Evolutionary conservation across 2,797 vertebrate species (phyloP).

Genomic region (Sebastiscus tertius): DNA sequence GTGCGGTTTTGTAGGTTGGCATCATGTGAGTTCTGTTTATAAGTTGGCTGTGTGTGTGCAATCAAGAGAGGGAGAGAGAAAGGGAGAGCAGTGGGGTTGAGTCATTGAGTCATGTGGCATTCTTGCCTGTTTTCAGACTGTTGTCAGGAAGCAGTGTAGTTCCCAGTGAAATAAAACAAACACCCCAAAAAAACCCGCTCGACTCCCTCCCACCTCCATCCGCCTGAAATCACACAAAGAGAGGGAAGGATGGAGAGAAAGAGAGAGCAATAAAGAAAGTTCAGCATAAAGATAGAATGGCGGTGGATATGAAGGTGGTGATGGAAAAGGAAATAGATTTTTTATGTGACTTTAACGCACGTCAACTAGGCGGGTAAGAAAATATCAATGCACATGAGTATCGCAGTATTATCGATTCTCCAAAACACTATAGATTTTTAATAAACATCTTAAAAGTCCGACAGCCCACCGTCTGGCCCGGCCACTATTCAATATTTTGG

Average conservation of each 20-base stretch:
- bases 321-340: neutral
- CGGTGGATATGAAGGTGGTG: neutral
- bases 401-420: too few relatives aligned
- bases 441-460: too few relatives aligned
- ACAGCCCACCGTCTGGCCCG: rapidly evolving
- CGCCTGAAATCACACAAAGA: slow-evolving; percentile 46
- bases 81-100: slow-evolving; percentile 66
- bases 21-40: slow-evolving; percentile 71
- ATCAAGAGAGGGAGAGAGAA: slow-evolving; percentile 44
- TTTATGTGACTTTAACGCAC: neutral
- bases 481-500: too few relatives aligned
- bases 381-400: too few relatives aligned
- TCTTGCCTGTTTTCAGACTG: slow-evolving; percentile 81
- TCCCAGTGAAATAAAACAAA: slow-evolving; percentile 76
- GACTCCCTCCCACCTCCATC: slow-evolving; percentile 13
- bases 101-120: slow-evolving; percentile 81
- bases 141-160: slow-evolving; percentile 81
- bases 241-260: slow-evolving; percentile 8
- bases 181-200: slow-evolving; percentile 34
- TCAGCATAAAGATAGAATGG: neutral
- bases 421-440: too few relatives aligned
- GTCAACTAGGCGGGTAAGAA: too few relatives aligned
- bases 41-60: slow-evolving; percentile 46
- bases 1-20: slow-evolving; percentile 60
- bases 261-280: neutral